Percentiles rank a stretch among this genome's conserved stretches.
phyloP scores from a whole-genome alignment of 37 sponge, comb jelly and placozoan genomes.

The Halichondria panicea region DNA sequence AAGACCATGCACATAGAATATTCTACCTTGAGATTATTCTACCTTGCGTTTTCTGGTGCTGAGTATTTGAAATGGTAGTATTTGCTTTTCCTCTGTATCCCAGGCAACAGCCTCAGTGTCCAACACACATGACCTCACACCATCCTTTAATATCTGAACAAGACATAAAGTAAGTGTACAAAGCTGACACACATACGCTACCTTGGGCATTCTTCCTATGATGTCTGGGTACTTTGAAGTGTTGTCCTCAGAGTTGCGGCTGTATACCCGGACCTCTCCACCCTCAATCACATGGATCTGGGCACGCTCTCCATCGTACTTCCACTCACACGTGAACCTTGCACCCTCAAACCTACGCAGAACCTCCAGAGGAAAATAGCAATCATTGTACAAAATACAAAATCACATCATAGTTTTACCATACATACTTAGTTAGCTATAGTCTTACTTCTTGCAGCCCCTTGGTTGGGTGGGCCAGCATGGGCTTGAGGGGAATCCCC shows the following conservation, averaged over 20 bases:
- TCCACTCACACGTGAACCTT: constrained; percentile 95
- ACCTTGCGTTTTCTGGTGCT: constrained; percentile 96
- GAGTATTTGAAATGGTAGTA: constrained; percentile 94
- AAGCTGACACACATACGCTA: background rate
- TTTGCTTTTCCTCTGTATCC: constrained; percentile 91
- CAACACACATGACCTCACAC: constrained; percentile 83
- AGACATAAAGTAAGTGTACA: background rate
- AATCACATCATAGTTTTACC: background rate
- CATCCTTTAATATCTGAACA: constrained; percentile 59
- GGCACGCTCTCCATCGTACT: constrained; percentile 98
- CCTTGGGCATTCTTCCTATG: constrained; percentile 87
- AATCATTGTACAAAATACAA: background rate
- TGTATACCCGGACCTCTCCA: constrained; percentile 72
- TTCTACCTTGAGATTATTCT: background rate
- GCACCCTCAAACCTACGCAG: constrained; percentile 80
- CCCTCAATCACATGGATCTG: constrained; percentile 91
- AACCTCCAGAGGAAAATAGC: background rate
- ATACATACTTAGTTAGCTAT: background rate
- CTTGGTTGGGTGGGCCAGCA: constrained; percentile 99
- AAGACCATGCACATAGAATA: background rate
- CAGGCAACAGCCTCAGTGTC: constrained; percentile 98
- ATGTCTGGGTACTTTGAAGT: constrained; percentile 97
- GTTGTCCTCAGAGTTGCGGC: constrained; percentile 95
- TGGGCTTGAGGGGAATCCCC: constrained; percentile 98
- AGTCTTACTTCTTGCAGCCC: constrained; percentile 89